Percentiles rank a stretch among this genome's conserved stretches.
Evolutionary conservation across 2,888 invertebrate species (phyloP).

Genomic region (Isotomurus palustris): DNA sequence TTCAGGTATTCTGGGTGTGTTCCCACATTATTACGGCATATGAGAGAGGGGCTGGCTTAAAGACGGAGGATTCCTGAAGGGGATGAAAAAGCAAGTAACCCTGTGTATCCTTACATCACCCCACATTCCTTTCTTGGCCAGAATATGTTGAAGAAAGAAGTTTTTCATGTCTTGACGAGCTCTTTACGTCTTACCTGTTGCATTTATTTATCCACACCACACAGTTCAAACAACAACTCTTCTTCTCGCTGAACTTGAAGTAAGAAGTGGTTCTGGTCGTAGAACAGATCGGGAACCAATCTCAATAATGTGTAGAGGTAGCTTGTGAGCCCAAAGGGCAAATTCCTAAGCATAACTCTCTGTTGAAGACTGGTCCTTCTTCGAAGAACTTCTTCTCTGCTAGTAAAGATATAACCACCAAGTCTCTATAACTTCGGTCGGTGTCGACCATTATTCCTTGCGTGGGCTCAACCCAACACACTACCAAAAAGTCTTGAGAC

Average conservation of each 20-base stretch:
- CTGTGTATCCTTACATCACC: neutral
- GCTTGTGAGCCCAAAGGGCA: conserved; percentile 25
- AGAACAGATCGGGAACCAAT: too few relatives aligned
- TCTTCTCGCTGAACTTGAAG: neutral
- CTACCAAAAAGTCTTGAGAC: neutral
- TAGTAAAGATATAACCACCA: neutral
- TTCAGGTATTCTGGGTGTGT: too few relatives aligned
- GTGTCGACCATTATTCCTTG: conserved; percentile 1
- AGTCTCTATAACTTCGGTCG: too few relatives aligned
- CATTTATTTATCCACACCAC: neutral
- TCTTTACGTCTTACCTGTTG: too few relatives aligned
- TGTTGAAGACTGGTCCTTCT: conserved; percentile 7
- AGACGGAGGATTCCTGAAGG: neutral
- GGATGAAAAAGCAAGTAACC: neutral
- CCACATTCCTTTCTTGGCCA: neutral
- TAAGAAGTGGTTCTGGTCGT: too few relatives aligned
- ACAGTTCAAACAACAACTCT: neutral
- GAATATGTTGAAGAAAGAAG: conserved; percentile 7
- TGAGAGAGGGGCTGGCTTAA: neutral
- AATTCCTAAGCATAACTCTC: conserved; percentile 38
- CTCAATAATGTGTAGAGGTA: too few relatives aligned
- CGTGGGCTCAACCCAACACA: conserved; percentile 22
- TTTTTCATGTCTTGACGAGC: neutral
- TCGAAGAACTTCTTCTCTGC: neutral
- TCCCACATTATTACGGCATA: neutral